Evolutionary conservation across 1,140 invertebrate genomes (phyloP).

Genomic region (Dendrolimus kikuchii): DNA sequence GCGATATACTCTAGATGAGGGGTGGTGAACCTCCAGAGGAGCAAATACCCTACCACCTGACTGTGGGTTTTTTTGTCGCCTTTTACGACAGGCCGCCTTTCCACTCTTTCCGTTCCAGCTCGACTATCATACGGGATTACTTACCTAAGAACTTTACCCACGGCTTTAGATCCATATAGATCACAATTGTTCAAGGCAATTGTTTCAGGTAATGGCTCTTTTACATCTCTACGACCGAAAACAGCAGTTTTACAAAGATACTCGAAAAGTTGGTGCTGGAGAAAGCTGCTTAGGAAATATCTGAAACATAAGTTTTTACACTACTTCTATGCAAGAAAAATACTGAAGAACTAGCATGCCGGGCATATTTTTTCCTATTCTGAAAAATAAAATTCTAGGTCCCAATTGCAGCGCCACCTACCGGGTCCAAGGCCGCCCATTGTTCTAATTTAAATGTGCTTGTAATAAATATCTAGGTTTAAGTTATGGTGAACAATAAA

Average conservation of each 20-base stretch:
- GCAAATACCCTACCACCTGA: too few relatives aligned
- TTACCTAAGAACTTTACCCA: slow-evolving; percentile 76
- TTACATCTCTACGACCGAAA: slow-evolving; percentile 64
- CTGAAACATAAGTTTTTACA: slow-evolving; percentile 53
- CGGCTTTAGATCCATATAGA: slow-evolving; percentile 79
- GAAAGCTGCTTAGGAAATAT: slow-evolving; percentile 81
- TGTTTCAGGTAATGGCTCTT: slow-evolving; percentile 67
- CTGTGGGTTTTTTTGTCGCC: too few relatives aligned
- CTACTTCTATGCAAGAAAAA: not conserved
- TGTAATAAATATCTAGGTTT: too few relatives aligned
- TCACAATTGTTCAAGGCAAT: slow-evolving; percentile 79
- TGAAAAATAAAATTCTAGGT: too few relatives aligned
- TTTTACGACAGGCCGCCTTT: too few relatives aligned
- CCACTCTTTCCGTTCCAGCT: too few relatives aligned
- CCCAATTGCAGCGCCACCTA: too few relatives aligned
- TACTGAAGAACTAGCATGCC: not conserved
- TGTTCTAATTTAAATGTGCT: too few relatives aligned
- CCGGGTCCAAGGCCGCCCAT: too few relatives aligned
- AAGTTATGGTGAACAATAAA: too few relatives aligned
- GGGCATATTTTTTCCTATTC: not conserved
- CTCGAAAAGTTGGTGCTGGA: slow-evolving; percentile 85
- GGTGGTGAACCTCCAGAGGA: too few relatives aligned
- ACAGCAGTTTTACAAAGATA: slow-evolving; percentile 78
- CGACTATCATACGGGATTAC: not conserved
- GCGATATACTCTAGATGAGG: too few relatives aligned